phyloP scores from a whole-genome alignment of 2,888 invertebrate species.

The Acanthoscelides obtectus region DNA sequence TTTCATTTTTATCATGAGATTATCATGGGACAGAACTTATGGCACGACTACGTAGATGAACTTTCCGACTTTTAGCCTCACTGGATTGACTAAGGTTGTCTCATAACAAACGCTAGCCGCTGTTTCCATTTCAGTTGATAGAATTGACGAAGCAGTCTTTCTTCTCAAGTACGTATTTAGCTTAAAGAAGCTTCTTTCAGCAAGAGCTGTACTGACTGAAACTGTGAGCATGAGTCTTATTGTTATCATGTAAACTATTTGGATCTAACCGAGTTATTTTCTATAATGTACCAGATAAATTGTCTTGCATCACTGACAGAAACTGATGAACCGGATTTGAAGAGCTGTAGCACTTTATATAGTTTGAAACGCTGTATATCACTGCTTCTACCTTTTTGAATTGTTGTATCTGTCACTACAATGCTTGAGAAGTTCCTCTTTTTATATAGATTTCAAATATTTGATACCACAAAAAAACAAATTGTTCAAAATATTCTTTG shows the following conservation, averaged over 20 bases:
- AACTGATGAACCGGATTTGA: not conserved
- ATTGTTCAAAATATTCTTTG: conserved; percentile 3
- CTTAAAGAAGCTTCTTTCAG: no score
- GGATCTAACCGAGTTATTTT: not conserved
- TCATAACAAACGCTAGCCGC: no score
- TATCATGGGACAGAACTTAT: no score
- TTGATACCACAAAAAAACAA: not conserved
- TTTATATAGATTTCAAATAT: conserved; percentile 1
- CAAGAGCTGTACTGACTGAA: no score
- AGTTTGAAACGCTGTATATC: not conserved
- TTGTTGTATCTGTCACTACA: not conserved
- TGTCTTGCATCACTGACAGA: not conserved
- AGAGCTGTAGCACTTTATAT: not conserved
- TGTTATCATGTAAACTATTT: not conserved
- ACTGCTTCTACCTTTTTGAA: not conserved
- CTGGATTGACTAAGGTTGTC: no score
- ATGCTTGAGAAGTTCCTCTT: conserved; percentile 2
- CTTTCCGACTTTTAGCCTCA: no score
- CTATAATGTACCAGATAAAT: not conserved
- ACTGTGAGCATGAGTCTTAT: not conserved
- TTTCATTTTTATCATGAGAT: no score
- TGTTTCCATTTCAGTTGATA: no score
- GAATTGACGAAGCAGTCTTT: no score
- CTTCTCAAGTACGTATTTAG: no score
- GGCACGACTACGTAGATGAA: no score